phyloP scores from a whole-genome alignment of 2,888 invertebrate genomes.

The Molorchus minor region DNA sequence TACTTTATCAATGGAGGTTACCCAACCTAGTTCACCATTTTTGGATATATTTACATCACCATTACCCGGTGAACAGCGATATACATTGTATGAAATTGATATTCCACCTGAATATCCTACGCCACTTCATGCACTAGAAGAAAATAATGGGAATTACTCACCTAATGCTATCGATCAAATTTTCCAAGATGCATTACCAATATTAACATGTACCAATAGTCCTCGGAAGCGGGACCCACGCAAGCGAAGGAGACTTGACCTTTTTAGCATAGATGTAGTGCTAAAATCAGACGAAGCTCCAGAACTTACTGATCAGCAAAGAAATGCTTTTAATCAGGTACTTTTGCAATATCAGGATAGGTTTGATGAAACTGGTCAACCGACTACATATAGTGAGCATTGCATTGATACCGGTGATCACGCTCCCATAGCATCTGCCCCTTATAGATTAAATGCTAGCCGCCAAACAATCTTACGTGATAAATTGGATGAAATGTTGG shows the following conservation, averaged over 20 bases:
- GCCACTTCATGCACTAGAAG: neutral
- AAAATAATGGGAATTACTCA: constrained; percentile 3
- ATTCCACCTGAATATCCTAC: neutral
- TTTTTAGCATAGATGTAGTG: constrained; percentile 10
- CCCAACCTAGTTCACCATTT: constrained; percentile 13
- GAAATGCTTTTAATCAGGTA: constrained; percentile 3
- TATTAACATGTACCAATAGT: neutral
- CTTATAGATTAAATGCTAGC: constrained; percentile 16
- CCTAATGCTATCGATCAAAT: constrained; percentile 18
- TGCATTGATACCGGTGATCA: constrained; percentile 22
- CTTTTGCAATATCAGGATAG: constrained; percentile 8
- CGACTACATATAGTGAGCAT: constrained; percentile 24
- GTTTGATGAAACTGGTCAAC: constrained; percentile 22
- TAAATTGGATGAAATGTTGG: constrained; percentile 29
- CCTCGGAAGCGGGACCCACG: constrained; percentile 10
- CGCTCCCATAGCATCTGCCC: constrained; percentile 22
- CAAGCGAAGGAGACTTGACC: neutral
- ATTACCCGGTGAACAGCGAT: constrained; percentile 3
- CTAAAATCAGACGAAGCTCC: constrained; percentile 16
- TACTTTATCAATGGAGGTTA: neutral
- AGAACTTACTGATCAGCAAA: constrained; percentile 6
- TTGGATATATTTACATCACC: constrained; percentile 20
- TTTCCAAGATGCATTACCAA: constrained; percentile 20
- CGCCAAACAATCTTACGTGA: constrained; percentile 7
- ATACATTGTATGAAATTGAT: neutral